A percentile compares a stretch with the other conserved stretches of the same genome.
phyloP scores from a whole-genome alignment of 2,797 vertebrate genomes.

The Cygnus olor region DNA sequence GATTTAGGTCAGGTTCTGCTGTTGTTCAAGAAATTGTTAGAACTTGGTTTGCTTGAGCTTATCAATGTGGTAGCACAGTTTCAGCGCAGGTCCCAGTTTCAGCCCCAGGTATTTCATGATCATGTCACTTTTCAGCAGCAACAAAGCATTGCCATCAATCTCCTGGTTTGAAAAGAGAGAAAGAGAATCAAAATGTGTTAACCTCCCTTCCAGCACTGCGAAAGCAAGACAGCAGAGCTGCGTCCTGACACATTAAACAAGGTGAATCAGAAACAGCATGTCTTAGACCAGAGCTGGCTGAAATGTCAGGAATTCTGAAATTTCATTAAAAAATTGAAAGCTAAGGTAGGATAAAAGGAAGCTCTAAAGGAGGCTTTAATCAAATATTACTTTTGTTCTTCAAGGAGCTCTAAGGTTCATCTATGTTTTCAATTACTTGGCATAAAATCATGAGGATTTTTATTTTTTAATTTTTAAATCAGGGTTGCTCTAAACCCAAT shows the following conservation, averaged over 20 bases:
- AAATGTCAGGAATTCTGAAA: slow-evolving; percentile 1
- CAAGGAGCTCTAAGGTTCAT: neutral
- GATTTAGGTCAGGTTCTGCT: slow-evolving; percentile 22
- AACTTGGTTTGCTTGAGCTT: slow-evolving; percentile 92
- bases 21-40: slow-evolving; percentile 72
- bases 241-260: neutral
- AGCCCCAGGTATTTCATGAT: slow-evolving; percentile 98
- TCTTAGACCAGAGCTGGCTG: neutral
- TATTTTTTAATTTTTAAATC: too few relatives aligned
- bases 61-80: slow-evolving; percentile 97
- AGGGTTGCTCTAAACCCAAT: neutral
- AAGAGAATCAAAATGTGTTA: neutral
- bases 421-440: neutral
- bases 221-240: neutral
- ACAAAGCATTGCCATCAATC: slow-evolving; percentile 93
- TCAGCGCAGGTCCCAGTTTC: slow-evolving; percentile 94
- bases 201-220: neutral
- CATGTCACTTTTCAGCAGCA: slow-evolving; percentile 96
- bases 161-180: slow-evolving; percentile 81
- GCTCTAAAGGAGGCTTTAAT: neutral
- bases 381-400: neutral
- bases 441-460: neutral
- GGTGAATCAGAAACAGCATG: neutral
- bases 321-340: neutral
- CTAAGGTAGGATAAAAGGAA: neutral